These are phyloP conservation scores for Hymenopus coronatus DNA, from an alignment of 2,888 invertebrate genomes.

Conservation along the genomic window DNA sequence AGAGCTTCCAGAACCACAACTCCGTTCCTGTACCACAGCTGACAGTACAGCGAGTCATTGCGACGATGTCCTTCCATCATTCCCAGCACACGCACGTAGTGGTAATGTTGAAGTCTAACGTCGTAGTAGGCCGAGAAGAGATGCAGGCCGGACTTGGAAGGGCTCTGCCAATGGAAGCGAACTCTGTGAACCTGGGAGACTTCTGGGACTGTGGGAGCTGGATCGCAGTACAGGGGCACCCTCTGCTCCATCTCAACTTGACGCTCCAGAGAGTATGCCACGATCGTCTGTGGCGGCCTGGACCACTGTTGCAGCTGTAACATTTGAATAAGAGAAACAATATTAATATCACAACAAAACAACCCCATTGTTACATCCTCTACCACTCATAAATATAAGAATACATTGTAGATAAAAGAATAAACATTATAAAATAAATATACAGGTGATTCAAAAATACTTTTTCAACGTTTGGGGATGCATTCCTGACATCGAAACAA, in stretches of 20 bases:
- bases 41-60: constrained; percentile 54
- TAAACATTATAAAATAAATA: no score
- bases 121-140: constrained; percentile 57
- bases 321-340: background rate
- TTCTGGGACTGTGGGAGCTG: background rate
- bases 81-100: constrained; percentile 42
- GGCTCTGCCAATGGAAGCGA: constrained; percentile 47
- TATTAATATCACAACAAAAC: no score
- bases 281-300: constrained; percentile 47
- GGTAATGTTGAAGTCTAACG: constrained; percentile 44
- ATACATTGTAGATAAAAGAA: no score
- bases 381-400: no score
- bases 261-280: constrained; percentile 59
- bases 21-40: constrained; percentile 51
- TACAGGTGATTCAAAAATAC: no score
- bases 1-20: constrained; percentile 57
- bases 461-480: no score
- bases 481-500: no score
- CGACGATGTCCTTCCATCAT: constrained; percentile 43
- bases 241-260: constrained; percentile 54
- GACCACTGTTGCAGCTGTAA: background rate
- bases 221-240: constrained; percentile 47
- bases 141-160: constrained; percentile 49
- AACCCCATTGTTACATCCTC: no score
- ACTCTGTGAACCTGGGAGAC: constrained; percentile 14